Percentiles rank a stretch among this genome's conserved stretches.
These are phyloP conservation scores for Picus viridis DNA, from an alignment of 2,797 vertebrate genomes.

Conservation along the genomic window DNA sequence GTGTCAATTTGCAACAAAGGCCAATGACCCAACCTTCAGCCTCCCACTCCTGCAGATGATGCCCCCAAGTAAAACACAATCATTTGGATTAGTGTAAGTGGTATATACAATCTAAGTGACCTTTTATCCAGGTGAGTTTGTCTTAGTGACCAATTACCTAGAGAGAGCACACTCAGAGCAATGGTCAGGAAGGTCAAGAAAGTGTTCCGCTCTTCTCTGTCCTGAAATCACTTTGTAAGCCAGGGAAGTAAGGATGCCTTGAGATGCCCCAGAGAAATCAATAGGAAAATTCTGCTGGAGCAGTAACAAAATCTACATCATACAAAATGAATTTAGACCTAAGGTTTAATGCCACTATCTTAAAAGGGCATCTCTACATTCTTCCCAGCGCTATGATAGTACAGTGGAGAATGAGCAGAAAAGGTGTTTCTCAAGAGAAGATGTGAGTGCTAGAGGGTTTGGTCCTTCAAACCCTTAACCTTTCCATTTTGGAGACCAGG, in stretches of 20 bases:
- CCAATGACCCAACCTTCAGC: not conserved
- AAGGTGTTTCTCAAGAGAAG: conserved; percentile 19
- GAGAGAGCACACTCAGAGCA: conserved; percentile 2
- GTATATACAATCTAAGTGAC: not conserved
- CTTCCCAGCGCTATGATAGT: not conserved
- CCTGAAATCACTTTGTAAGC: not conserved
- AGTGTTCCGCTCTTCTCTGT: not conserved
- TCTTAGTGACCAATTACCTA: conserved; percentile 33
- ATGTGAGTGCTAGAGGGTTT: conserved; percentile 14
- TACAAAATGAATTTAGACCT: conserved; percentile 42
- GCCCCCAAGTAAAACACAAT: not conserved
- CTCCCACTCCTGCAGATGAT: not conserved
- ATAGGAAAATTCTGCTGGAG: conserved; percentile 4
- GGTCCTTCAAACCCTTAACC: conserved; percentile 7
- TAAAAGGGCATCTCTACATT: conserved; percentile 41
- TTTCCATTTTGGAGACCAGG: not conserved
- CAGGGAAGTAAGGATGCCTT: not conserved
- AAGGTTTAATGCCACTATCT: conserved; percentile 42
- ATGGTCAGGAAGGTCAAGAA: conserved; percentile 34
- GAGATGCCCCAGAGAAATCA: conserved; percentile 36
- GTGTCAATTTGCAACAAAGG: not conserved
- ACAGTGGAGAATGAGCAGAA: not conserved
- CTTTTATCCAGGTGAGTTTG: conserved; percentile 14
- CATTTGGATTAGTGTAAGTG: not conserved
- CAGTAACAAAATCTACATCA: not conserved